These are phyloP conservation scores for Eclectus roratus DNA, from an alignment of 2,113 vertebrate species.

Conservation along the genomic window DNA sequence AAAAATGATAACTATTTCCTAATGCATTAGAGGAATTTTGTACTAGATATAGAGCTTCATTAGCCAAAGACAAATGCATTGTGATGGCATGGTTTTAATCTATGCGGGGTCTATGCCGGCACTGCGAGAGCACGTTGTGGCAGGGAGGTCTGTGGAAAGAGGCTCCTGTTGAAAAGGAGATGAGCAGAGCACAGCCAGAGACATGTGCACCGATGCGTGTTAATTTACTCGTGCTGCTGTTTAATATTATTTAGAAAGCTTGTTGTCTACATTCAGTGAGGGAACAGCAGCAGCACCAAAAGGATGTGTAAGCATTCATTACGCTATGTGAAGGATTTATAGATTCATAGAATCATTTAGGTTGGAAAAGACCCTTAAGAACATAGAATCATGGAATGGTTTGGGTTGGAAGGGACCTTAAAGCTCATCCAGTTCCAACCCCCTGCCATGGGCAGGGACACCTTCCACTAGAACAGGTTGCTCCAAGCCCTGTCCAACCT, in stretches of 20 bases:
- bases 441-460: too few relatives aligned
- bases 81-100: not conserved
- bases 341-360: not conserved
- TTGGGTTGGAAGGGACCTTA: too few relatives aligned
- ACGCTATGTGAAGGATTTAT: fast-evolving
- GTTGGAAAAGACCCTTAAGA: not conserved
- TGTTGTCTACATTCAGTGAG: fast-evolving
- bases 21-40: not conserved
- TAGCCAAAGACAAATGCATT: not conserved
- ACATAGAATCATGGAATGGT: too few relatives aligned
- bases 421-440: too few relatives aligned
- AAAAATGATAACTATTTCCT: constrained; percentile 41
- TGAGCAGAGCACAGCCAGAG: not conserved
- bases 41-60: not conserved
- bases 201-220: fast-evolving
- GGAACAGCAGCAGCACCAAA: not conserved
- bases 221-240: not conserved
- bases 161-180: not conserved
- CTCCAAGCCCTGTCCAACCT: not conserved
- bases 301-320: not conserved
- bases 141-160: not conserved
- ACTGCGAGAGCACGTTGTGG: not conserved
- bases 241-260: not conserved
- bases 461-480: not conserved
- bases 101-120: not conserved